A percentile compares a stretch with the other conserved stretches of the same genome.
Conservation (phyloP, 2,113 vertebrate species). For the Clarias magur region DNA sequence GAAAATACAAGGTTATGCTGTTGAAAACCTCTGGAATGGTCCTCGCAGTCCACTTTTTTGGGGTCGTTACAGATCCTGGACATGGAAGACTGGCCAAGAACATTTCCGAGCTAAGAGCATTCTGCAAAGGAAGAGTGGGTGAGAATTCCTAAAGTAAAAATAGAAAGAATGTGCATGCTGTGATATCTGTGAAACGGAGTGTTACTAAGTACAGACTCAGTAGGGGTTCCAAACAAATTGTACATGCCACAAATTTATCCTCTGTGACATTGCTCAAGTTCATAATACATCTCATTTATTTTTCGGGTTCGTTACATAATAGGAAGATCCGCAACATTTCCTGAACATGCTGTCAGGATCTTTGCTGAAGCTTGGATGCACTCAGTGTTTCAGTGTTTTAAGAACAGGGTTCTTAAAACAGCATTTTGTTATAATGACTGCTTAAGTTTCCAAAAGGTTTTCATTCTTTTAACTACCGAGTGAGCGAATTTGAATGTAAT, state of each 20-base stretch:
- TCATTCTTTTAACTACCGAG: no score
- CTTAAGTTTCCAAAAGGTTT: no score
- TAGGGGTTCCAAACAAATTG: neutral
- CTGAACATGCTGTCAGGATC: neutral
- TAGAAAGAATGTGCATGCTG: neutral
- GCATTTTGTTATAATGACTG: no score
- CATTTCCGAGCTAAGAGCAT: neutral
- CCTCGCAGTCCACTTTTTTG: no score
- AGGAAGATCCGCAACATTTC: neutral
- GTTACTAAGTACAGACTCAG: neutral
- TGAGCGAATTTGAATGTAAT: no score
- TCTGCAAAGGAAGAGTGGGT: neutral
- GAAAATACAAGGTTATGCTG: no score
- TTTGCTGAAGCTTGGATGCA: neutral
- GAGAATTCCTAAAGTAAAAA: neutral
- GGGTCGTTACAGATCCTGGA: no score
- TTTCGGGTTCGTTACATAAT: neutral
- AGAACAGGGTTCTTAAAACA: neutral
- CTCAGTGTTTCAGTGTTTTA: neutral
- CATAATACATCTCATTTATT: neutral
- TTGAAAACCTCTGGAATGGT: no score
- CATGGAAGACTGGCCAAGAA: neutral
- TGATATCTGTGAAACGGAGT: neutral
- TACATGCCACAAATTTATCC: neutral
- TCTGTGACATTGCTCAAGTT: neutral